Evolutionary conservation across 1,140 invertebrate species (phyloP), one percentile per base, ranked within the genome.

Genomic region (Eriosoma lanigerum): DNA sequence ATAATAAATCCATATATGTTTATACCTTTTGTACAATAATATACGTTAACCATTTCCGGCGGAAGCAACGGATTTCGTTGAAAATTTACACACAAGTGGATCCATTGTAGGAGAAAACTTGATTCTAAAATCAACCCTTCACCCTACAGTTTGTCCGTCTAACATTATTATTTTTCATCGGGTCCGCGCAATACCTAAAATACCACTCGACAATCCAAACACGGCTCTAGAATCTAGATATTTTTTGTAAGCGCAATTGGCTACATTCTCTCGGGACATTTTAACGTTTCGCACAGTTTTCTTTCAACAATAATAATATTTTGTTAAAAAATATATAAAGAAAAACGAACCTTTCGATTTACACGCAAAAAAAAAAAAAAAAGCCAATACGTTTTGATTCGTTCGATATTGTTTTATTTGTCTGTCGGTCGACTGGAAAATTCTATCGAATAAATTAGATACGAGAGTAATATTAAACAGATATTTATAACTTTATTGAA

Each of bases 71-170:
- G 68, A 72, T 72, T 72, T 72, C 48, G 68, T 52, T 72, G 48
- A 52, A 72, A 72, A 72, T 72, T 72, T 46, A 72, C 68, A 72
- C 68, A 72, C 68, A 72, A 72, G 68, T 72, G 68, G 68, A 72
- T 72, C 68, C 68, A 72, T 72, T 72, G 68, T 72, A 72, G 68
- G 68, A 72, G 68, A 72, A 72, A 72, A 72, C 46, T 72, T 46
- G 68, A 72, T 72, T 72, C 48, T 29, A 72, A 72, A 52, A 50
- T 72, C 68, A 52, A 72, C 46, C 46, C 68, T 46, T 29, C 32
- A 8, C 6, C 26, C 10, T 26, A 0, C 44, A 17, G 9, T n/a
- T n/a, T n/a, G n/a, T 13, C 3, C 24, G 3, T 29, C 24, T 5
- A 13, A 19, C 44, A 52, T n/a, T 52, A 52, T 52, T 72, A 24